Evolutionary conservation across 2,113 vertebrate genomes (phyloP), one percentile per base, ranked within the genome.

Genomic region (Oplegnathus fasciatus): DNA sequence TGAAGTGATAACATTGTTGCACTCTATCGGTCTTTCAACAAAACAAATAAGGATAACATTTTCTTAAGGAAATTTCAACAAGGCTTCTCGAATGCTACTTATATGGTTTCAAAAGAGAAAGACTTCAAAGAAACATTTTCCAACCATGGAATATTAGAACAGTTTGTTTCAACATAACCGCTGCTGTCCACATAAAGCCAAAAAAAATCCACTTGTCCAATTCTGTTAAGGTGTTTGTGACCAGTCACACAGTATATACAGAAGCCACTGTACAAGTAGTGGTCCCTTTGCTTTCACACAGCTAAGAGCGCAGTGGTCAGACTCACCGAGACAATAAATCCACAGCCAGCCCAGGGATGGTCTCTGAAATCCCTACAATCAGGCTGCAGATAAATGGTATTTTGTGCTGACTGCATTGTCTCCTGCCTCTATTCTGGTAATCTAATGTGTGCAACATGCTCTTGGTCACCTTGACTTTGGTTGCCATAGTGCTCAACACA

Each of bases 401-500:
- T 93, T 93, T 92, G 94, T 93, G 93, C 94, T 93, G 93, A 94
- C 94, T 94, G 93, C 93, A 95, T 95, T 95, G 95, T 96, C 94
- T 96, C 69, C 93, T 89, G 93, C 88, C 91, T 94, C 93, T 93
- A 90, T 94, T 95, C 92, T 89, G 92, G 89, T 94, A 96, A 96
- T 95, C 95, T 95, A 95, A 95, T 95, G 93, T 95, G 94, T 94
- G 94, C 94, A 94, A 94, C 94, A 94, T 95, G 95, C 94, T 96
- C 95, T 94, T 96, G 95, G 95, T 96, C 96, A 96, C 95, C 95
- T 96, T 96, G 96, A 96, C 95, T 96, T 96, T 96, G 93, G 96
- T 96, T 96, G 95, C 95, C 94, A 96, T 96, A 93, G 95, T 24
- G 91, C 94, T 92, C 90, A 87, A 96, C 93, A 96, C 95, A 96